Evolutionary conservation across 2,113 vertebrate genomes (phyloP), one percentile per base, ranked within the genome.

Genomic region (Vanacampus margaritifer): DNA sequence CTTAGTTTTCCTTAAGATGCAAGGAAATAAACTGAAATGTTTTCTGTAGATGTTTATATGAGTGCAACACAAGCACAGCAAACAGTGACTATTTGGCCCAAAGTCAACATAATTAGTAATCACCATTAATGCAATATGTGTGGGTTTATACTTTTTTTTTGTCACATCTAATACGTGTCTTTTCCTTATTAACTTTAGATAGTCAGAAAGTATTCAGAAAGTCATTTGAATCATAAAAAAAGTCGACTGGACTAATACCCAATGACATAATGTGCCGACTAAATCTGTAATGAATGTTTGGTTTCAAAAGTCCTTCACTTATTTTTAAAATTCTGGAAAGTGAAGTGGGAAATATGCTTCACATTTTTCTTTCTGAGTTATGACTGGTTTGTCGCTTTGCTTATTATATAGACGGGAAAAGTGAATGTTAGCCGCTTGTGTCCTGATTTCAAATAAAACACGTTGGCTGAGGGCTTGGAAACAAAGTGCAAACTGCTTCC

Each of bases 221-320:
- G 35, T 8, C 43, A 39, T 37, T 21, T 39, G 10, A 39, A 11
- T 61, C 3, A 23, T 39, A 36, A n/a, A 59, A 60, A 36, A 54
- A 24, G 50, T 53, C 1, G 10, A 60, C 16, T 57, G 16, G 54
- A 32, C 21, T 39, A 8, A 37, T 69, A 81, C 74, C 69, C 78
- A 74, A 71, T 4, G 4, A 74, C 71, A 75, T 71, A 67, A 79
- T 80, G 54, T 36, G 45, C 36, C 69, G 70, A 56, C 69, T 76
- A 68, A 79, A 78, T 35, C 23, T 71, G 70, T 50, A 64, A 71
- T 78, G 72, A 79, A 76, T 81, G 79, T 76, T 70, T 63, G 36
- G 60, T 71, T 67, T 67, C 80, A 45, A 79, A 21, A 58, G 23
- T 67, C 72, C 64, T 79, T 81, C 73, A 9, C 74, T 75, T 46